A percentile compares a stretch with the other conserved stretches of the same genome.
phyloP scores from a whole-genome alignment of 64 coral and sea anemone species.

The Actinia equina region DNA sequence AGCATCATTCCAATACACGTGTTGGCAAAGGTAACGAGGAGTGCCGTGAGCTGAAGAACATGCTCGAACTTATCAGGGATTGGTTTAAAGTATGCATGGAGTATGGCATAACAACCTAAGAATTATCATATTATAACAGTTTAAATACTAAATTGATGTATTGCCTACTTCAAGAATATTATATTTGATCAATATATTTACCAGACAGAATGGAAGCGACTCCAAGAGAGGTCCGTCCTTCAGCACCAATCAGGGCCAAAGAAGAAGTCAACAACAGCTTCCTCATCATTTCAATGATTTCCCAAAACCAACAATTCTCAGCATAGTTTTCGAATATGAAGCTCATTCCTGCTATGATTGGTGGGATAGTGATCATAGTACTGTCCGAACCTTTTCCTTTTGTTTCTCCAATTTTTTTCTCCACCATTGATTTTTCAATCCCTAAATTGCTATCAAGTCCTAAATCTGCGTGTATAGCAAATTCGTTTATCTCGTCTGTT shows the following conservation, averaged over 20 bases:
- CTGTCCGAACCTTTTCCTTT: neutral
- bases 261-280: neutral
- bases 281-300: neutral
- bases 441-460: no score
- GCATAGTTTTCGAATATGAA: no score
- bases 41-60: constrained; percentile 50
- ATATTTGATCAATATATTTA: neutral
- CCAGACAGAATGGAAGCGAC: constrained; percentile 21
- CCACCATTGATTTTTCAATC: no score
- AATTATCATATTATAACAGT: no score
- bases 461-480: no score
- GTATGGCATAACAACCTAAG: constrained; percentile 43
- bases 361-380: neutral
- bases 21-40: constrained; percentile 47
- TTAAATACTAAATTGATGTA: no score
- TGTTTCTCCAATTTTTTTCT: no score
- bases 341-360: neutral
- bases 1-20: constrained; percentile 50
- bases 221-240: constrained; percentile 17
- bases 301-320: neutral
- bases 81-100: constrained; percentile 50
- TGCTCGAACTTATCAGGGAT: constrained; percentile 64
- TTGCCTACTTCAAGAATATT: no score
- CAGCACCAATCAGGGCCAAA: neutral
- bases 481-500: no score